Conservation (phyloP, 2,888 invertebrate genomes). For the Argyra leucocephala region DNA sequence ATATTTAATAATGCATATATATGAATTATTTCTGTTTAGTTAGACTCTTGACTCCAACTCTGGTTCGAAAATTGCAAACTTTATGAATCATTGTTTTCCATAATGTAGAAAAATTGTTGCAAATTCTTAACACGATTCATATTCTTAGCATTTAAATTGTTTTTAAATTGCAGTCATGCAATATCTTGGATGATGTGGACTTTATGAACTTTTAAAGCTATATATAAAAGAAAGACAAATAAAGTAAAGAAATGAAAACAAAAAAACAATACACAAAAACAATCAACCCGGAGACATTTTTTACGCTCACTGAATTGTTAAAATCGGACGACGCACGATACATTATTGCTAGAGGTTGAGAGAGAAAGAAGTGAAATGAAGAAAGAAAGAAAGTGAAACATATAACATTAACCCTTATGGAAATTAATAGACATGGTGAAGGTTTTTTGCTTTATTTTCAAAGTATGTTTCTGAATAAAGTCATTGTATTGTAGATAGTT, state of each 20-base stretch:
- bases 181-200: neutral
- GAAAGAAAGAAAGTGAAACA: too few relatives aligned
- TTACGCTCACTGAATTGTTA: neutral
- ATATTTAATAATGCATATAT: too few relatives aligned
- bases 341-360: too few relatives aligned
- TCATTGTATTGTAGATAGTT: too few relatives aligned
- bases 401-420: too few relatives aligned
- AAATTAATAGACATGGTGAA: too few relatives aligned
- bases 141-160: neutral
- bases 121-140: neutral
- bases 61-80: neutral
- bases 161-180: neutral
- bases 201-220: neutral
- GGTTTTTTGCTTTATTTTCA: too few relatives aligned
- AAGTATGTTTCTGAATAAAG: too few relatives aligned
- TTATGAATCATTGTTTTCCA: too few relatives aligned
- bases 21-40: too few relatives aligned
- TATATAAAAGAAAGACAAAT: neutral
- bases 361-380: too few relatives aligned
- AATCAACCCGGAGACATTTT: slow-evolving; percentile 6
- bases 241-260: neutral
- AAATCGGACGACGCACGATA: neutral
- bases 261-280: neutral
- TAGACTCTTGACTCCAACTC: neutral
- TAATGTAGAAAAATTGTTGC: neutral